Evolutionary conservation across 2,888 invertebrate species (phyloP).

Genomic region (Crossocerus cetratus): DNA sequence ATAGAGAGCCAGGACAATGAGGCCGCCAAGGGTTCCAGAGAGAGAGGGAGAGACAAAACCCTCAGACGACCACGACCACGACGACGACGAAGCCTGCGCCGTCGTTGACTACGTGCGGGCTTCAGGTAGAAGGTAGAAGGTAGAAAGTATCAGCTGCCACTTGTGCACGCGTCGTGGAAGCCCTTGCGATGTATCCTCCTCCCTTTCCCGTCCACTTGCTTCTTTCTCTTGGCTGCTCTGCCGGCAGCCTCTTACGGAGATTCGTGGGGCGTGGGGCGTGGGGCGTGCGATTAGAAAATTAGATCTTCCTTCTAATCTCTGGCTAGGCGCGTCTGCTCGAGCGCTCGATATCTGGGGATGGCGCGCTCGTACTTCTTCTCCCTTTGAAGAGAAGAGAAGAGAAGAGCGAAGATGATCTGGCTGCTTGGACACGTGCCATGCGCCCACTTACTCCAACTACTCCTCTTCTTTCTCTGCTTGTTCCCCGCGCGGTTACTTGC

Average conservation of each 20-base stretch:
- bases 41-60: slow-evolving; percentile 50
- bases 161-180: slow-evolving; percentile 73
- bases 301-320: too few relatives aligned
- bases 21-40: slow-evolving; percentile 27
- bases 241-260: not conserved
- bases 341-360: too few relatives aligned
- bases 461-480: not conserved
- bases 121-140: slow-evolving; percentile 34
- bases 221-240: not conserved
- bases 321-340: too few relatives aligned
- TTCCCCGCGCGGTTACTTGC: not conserved
- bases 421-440: slow-evolving; percentile 2
- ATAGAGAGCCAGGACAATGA: slow-evolving; percentile 23
- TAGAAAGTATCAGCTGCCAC: slow-evolving; percentile 68
- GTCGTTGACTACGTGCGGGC: slow-evolving; percentile 8
- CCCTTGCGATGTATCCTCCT: slow-evolving; percentile 36
- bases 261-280: too few relatives aligned
- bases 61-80: slow-evolving; percentile 54
- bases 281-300: too few relatives aligned
- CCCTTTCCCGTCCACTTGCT: slow-evolving; percentile 7
- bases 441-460: not conserved
- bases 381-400: not conserved
- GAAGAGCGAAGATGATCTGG: not conserved
- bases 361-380: not conserved
- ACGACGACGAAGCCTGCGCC: slow-evolving; percentile 48